Evolutionary conservation across 2,888 invertebrate species (phyloP).

Genomic region (Tetheella fluctuosa): DNA sequence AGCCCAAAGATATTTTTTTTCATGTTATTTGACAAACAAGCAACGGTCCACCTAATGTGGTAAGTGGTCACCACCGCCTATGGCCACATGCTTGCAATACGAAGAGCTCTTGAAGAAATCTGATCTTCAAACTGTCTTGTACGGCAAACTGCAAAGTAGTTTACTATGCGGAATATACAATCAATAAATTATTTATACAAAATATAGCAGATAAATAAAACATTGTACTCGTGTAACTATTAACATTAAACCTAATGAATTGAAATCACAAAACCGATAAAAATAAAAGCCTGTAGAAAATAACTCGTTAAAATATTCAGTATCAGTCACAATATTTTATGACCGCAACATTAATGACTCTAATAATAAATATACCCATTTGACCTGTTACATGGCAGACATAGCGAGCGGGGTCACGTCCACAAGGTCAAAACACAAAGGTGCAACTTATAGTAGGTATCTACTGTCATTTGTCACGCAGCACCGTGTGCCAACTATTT

Average conservation of each 20-base stretch:
- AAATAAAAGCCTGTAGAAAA: neutral
- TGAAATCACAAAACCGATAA: neutral
- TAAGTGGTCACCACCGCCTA: too few species aligned
- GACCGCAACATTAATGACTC: constrained; percentile 8
- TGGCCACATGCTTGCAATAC: too few species aligned
- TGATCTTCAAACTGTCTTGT: too few species aligned
- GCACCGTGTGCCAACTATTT: constrained; percentile 28
- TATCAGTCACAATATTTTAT: neutral
- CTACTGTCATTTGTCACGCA: constrained; percentile 33
- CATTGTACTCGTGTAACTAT: too few species aligned
- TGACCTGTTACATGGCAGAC: constrained; percentile 21
- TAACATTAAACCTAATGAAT: neutral
- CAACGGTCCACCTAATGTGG: too few species aligned
- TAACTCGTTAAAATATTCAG: neutral
- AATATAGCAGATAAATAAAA: too few species aligned
- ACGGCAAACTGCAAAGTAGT: too few species aligned
- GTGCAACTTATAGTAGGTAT: constrained; percentile 17
- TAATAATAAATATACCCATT: constrained; percentile 18
- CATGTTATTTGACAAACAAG: too few species aligned
- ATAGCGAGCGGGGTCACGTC: constrained; percentile 19
- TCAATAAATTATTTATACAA: too few species aligned
- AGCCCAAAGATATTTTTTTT: too few species aligned
- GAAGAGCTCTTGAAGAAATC: too few species aligned
- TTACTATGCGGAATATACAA: too few species aligned
- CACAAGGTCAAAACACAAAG: constrained; percentile 34